phyloP scores from a whole-genome alignment of 2,113 vertebrate genomes.

The Montifringilla adamsi region DNA sequence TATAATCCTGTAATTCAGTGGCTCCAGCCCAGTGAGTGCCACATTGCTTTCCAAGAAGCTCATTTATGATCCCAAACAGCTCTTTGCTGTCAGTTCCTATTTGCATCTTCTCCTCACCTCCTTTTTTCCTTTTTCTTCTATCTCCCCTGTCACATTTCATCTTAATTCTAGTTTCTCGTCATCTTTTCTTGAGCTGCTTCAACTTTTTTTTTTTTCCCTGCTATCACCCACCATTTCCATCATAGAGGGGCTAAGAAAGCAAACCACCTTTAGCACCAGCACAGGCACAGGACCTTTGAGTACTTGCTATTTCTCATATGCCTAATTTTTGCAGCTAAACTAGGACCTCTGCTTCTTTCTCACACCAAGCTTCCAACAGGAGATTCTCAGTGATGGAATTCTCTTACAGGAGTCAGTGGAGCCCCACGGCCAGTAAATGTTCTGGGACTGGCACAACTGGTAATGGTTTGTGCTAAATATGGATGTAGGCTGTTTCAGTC shows the following conservation, averaged over 20 bases:
- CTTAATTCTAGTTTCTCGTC: conserved; percentile 44
- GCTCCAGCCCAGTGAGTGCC: conserved; percentile 45
- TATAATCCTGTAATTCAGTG: conserved; percentile 59
- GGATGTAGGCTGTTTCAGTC: background rate
- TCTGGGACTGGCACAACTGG: background rate
- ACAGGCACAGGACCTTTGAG: background rate
- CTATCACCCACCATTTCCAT: conserved; percentile 21
- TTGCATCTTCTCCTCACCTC: conserved; percentile 17
- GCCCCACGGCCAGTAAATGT: background rate
- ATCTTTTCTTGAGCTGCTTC: conserved; percentile 51
- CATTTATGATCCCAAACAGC: conserved; percentile 61
- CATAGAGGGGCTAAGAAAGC: conserved; percentile 49
- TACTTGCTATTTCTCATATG: background rate
- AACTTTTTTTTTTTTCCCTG: background rate
- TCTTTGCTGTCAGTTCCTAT: conserved; percentile 69
- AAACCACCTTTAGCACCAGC: background rate
- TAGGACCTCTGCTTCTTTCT: background rate
- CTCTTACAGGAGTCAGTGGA: background rate
- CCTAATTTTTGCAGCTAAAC: background rate
- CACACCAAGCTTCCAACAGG: background rate
- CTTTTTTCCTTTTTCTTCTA: conserved; percentile 14
- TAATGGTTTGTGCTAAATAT: background rate
- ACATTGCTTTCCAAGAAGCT: conserved; percentile 52
- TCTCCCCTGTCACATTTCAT: conserved; percentile 50
- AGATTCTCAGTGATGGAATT: background rate